Conservation (phyloP, 2,113 vertebrate genomes). For the Oxygymnocypris stewartii region DNA sequence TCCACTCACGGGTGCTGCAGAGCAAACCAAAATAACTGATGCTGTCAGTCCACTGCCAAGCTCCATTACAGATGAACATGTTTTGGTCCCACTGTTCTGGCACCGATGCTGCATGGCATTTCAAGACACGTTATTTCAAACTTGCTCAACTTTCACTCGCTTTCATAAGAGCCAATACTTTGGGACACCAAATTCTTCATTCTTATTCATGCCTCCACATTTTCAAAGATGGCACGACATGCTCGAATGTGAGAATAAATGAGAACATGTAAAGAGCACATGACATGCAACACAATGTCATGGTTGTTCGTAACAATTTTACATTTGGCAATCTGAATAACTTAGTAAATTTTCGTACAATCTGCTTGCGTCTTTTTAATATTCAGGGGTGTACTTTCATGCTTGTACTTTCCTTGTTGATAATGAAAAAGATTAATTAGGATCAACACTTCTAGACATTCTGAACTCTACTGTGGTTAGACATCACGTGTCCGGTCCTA, state of each 20-base stretch:
- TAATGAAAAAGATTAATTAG: no score
- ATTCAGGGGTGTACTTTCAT: no score
- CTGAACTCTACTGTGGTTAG: no score
- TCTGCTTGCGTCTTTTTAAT: no score
- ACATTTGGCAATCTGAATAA: no score
- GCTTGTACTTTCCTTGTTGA: no score
- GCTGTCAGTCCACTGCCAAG: slow-evolving; percentile 7
- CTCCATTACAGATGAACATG: slow-evolving; percentile 46
- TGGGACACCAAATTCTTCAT: not conserved
- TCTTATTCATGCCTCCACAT: not conserved
- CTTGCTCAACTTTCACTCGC: slow-evolving; percentile 19
- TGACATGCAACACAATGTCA: no score
- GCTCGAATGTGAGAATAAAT: not conserved
- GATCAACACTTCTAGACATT: no score
- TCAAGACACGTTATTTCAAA: not conserved
- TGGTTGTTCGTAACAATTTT: no score
- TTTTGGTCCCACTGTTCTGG: slow-evolving; percentile 31
- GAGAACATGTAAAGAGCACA: not conserved
- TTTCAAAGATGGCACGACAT: not conserved
- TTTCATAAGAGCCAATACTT: slow-evolving; percentile 1
- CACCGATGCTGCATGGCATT: not conserved
- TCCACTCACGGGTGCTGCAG: not conserved
- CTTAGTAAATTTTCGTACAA: no score
- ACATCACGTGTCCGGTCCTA: no score
- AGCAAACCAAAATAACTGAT: slow-evolving; percentile 11